Percentiles rank a stretch among this genome's conserved stretches.
Evolutionary conservation across 2,888 invertebrate genomes (phyloP).

Genomic region (Rhingia rostrata): DNA sequence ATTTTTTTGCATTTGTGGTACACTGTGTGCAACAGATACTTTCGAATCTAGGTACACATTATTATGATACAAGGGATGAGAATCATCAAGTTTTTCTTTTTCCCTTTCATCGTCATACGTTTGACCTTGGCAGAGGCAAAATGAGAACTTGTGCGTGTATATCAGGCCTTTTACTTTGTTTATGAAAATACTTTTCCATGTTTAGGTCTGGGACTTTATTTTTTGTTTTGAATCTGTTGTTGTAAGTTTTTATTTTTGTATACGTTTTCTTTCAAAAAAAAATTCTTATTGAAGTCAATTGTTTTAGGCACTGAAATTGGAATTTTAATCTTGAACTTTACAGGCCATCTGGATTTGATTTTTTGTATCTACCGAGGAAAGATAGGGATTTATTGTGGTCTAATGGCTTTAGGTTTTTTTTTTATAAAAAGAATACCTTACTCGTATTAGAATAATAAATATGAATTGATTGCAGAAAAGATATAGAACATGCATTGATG

Average conservation of each 20-base stretch:
- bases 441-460: slow-evolving; percentile 14
- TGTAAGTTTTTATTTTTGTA: not conserved
- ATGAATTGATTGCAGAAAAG: slow-evolving; percentile 7
- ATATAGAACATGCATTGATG: not conserved
- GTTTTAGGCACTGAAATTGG: not conserved
- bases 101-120: slow-evolving; percentile 14
- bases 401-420: slow-evolving; percentile 5
- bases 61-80: slow-evolving; percentile 15
- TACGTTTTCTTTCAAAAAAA: not conserved
- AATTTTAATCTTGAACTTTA: slow-evolving; percentile 2
- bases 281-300: slow-evolving; percentile 5
- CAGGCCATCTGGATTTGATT: slow-evolving; percentile 48
- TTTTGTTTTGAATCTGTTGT: not conserved
- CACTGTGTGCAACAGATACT: slow-evolving; percentile 56
- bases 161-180: slow-evolving; percentile 16
- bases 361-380: not conserved
- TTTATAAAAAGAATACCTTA: not conserved
- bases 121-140: slow-evolving; percentile 46
- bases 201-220: slow-evolving; percentile 27
- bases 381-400: not conserved
- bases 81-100: slow-evolving; percentile 39
- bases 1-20: not conserved
- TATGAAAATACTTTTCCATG: slow-evolving; percentile 34
- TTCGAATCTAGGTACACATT: slow-evolving; percentile 1
- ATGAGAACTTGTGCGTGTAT: slow-evolving; percentile 11